Conservation (phyloP, 2,113 vertebrate species). For the Martes martes region DNA sequence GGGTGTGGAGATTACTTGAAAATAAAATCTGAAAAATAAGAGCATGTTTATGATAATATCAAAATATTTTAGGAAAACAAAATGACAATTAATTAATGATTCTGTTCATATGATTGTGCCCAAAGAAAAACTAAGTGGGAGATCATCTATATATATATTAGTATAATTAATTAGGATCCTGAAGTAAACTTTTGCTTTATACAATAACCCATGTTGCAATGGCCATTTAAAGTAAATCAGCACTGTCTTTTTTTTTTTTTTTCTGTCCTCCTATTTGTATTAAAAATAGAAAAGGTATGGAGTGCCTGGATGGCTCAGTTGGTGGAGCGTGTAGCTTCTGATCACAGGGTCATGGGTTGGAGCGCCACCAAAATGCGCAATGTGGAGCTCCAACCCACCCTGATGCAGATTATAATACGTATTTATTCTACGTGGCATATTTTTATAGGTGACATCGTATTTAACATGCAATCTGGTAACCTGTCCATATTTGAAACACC, state of each 20-base stretch:
- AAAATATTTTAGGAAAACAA: neutral
- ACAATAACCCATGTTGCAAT: neutral
- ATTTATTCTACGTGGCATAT: neutral
- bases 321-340: neutral
- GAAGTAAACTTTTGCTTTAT: neutral
- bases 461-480: neutral
- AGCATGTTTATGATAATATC: neutral
- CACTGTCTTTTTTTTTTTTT: too few relatives aligned
- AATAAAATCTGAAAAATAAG: neutral
- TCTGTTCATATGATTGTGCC: neutral
- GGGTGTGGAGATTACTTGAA: neutral
- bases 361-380: neutral
- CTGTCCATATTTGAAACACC: neutral
- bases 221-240: neutral
- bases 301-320: neutral
- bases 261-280: neutral
- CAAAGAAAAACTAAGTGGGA: neutral
- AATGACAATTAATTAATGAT: neutral
- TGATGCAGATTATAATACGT: too few relatives aligned
- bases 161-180: neutral
- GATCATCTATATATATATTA: neutral
- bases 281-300: neutral
- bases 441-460: neutral
- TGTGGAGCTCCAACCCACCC: too few relatives aligned
- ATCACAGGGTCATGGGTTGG: neutral